phyloP scores from a whole-genome alignment of 2,888 invertebrate genomes.

The Troilus luridus region DNA sequence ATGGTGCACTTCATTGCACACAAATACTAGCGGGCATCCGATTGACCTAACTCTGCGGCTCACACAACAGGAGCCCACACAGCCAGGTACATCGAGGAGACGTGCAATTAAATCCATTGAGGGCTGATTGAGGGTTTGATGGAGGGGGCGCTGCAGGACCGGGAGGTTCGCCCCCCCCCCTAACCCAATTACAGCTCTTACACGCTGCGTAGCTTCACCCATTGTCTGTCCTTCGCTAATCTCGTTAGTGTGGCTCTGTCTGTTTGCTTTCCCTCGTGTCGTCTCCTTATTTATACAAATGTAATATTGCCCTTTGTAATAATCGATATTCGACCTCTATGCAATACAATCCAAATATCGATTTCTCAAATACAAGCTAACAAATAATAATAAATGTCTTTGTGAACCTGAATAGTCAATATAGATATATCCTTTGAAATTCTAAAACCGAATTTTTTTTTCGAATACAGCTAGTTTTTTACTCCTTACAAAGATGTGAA shows the following conservation, averaged over 20 bases:
- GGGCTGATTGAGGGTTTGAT: slow-evolving; percentile 55
- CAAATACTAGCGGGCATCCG: no score
- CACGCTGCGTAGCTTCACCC: neutral
- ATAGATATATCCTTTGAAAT: no score
- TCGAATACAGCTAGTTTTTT: no score
- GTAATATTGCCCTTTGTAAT: slow-evolving; percentile 34
- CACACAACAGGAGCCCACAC: neutral
- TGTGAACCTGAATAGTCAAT: no score
- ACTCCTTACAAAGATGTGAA: no score
- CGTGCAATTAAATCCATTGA: slow-evolving; percentile 54
- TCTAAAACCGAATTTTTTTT: no score
- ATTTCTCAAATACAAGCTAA: neutral
- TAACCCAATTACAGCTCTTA: slow-evolving; percentile 56
- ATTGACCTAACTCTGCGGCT: neutral
- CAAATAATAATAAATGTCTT: neutral
- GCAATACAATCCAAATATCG: neutral
- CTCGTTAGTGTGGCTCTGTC: slow-evolving; percentile 21
- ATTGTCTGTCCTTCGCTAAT: slow-evolving; percentile 34
- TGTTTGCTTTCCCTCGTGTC: neutral
- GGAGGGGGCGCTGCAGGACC: neutral
- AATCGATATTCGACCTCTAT: neutral
- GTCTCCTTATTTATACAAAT: slow-evolving; percentile 21
- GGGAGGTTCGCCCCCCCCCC: neutral
- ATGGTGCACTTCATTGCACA: no score
- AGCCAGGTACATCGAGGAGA: neutral